Conservation (phyloP, 2,797 vertebrate species). For the Tympanoctomys barrerae region DNA sequence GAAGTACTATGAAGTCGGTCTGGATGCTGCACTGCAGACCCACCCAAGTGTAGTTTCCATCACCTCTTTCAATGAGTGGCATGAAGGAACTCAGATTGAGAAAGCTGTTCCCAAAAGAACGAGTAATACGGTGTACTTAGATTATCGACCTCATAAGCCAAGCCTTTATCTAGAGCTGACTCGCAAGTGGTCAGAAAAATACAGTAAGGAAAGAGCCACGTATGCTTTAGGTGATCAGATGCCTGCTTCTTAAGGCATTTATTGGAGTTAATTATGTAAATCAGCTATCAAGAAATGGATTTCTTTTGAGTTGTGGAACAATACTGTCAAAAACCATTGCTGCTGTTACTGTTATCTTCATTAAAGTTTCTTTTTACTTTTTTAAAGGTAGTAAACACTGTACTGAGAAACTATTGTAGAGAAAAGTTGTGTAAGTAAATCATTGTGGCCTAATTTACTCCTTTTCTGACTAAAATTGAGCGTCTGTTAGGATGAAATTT, state of each 20-base stretch:
- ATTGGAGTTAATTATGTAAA: not conserved
- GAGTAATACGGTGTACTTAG: constrained; percentile 91
- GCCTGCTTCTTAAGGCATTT: constrained; percentile 42
- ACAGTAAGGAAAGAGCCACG: constrained; percentile 91
- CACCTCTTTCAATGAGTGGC: constrained; percentile 99
- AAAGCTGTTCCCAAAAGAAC: constrained; percentile 94
- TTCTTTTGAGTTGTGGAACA: constrained; percentile 15
- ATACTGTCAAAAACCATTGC: constrained; percentile 72
- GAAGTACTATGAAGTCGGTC: constrained; percentile 96
- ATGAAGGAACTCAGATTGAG: constrained; percentile 99
- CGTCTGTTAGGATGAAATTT: constrained; percentile 62
- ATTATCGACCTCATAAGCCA: constrained; percentile 96
- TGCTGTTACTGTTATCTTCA: constrained; percentile 77
- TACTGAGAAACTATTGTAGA: constrained; percentile 65
- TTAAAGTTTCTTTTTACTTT: constrained; percentile 58
- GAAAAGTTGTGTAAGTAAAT: constrained; percentile 42
- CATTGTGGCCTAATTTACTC: not conserved
- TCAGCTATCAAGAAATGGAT: not conserved
- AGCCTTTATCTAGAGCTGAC: constrained; percentile 96
- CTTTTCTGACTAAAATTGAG: constrained; percentile 73
- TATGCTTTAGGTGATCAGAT: constrained; percentile 68
- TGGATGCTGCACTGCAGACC: constrained; percentile 92
- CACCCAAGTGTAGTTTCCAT: constrained; percentile 94
- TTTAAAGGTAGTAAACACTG: constrained; percentile 62
- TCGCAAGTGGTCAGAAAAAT: constrained; percentile 95